Evolutionary conservation across 2,888 invertebrate genomes (phyloP).

Genomic region (Chirona hameri): DNA sequence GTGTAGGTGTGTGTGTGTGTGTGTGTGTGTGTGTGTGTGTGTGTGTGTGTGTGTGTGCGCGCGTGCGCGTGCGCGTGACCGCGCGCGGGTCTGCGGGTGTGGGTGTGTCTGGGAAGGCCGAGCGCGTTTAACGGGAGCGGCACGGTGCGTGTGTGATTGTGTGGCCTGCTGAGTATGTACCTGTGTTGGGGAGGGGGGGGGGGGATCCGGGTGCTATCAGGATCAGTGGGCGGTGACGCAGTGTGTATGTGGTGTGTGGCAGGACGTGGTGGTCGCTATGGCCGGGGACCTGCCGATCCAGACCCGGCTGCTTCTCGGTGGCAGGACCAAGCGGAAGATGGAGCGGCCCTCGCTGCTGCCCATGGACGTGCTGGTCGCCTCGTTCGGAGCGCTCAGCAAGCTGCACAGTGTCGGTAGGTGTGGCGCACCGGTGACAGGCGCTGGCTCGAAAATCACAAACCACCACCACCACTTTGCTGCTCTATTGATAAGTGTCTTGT

Average conservation of each 20-base stretch:
- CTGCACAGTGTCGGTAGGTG: slow-evolving; percentile 60
- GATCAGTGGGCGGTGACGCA: neutral
- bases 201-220: neutral
- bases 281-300: slow-evolving; percentile 56
- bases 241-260: neutral
- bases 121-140: slow-evolving; percentile 57
- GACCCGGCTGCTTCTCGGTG: slow-evolving; percentile 65
- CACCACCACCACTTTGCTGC: too few species aligned
- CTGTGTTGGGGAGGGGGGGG: too few species aligned
- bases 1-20: too few species aligned
- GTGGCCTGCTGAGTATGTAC: too few species aligned
- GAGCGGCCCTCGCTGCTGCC: slow-evolving; percentile 64
- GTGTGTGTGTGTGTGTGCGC: too few species aligned
- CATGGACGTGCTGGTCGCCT: slow-evolving; percentile 69
- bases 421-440: neutral
- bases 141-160: slow-evolving; percentile 38
- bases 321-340: slow-evolving; percentile 66
- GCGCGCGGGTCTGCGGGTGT: slow-evolving; percentile 45
- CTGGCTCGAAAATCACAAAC: too few species aligned
- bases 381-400: slow-evolving; percentile 73
- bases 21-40: too few species aligned
- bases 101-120: slow-evolving; percentile 78
- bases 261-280: slow-evolving; percentile 24
- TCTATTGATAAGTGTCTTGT: too few species aligned
- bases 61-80: too few species aligned